Evolutionary conservation across 2,888 invertebrate species (phyloP).

Genomic region (Drosophila koepferae): DNA sequence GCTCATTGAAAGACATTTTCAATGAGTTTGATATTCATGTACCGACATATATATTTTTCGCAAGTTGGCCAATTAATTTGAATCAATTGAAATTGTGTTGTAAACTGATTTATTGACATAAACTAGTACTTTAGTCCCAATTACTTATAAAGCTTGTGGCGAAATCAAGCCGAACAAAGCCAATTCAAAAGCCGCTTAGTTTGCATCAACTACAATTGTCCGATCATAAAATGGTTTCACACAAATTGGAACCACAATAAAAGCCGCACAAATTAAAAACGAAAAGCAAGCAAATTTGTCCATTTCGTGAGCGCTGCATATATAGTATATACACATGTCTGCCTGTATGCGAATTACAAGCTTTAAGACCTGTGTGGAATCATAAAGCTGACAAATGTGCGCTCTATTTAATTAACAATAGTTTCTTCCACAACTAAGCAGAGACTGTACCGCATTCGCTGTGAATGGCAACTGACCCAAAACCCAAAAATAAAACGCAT

Average conservation of each 20-base stretch:
- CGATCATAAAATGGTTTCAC: conserved; percentile 16
- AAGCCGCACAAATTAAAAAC: conserved; percentile 61
- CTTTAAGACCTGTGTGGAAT: conserved; percentile 21
- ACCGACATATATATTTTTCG: not conserved
- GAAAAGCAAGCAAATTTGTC: conserved; percentile 62
- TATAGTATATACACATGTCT: not conserved
- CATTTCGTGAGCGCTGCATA: conserved; percentile 13
- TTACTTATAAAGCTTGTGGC: conserved; percentile 38
- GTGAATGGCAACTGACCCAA: conserved; percentile 36
- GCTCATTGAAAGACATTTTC: not conserved
- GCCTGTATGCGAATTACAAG: conserved; percentile 8
- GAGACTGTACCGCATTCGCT: conserved; percentile 13
- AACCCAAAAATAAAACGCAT: conserved; percentile 29
- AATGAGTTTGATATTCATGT: no score
- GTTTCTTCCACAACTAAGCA: not conserved
- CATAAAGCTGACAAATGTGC: conserved; percentile 38
- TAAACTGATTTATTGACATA: conserved; percentile 50
- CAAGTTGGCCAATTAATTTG: conserved; percentile 13
- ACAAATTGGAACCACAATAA: conserved; percentile 54
- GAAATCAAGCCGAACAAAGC: conserved; percentile 45
- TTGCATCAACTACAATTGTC: conserved; percentile 24
- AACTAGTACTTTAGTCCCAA: conserved; percentile 51
- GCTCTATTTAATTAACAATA: conserved; percentile 23
- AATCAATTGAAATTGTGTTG: conserved; percentile 41
- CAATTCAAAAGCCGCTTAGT: conserved; percentile 49